phyloP scores from a whole-genome alignment of 2,888 invertebrate genomes.

The Globia sparganii region DNA sequence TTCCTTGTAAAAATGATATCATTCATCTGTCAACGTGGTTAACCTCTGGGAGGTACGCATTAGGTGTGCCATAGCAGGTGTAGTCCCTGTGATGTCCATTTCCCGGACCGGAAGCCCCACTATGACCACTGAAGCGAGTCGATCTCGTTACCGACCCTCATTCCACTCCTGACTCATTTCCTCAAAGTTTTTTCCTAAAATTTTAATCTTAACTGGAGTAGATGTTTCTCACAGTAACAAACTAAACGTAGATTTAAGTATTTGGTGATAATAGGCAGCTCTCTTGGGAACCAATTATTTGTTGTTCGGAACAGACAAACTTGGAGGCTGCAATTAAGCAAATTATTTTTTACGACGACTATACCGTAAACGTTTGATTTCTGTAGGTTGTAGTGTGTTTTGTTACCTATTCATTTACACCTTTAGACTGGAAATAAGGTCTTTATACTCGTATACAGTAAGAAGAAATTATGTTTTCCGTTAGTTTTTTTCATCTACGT shows the following conservation, averaged over 20 bases:
- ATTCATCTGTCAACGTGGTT: constrained; percentile 21
- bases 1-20: constrained; percentile 26
- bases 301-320: constrained; percentile 47
- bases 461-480: not conserved
- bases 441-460: not conserved
- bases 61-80: constrained; percentile 74
- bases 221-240: constrained; percentile 79
- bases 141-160: constrained; percentile 81
- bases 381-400: constrained; percentile 14
- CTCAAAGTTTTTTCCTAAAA: constrained; percentile 75
- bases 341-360: constrained; percentile 61
- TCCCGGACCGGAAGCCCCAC: constrained; percentile 81
- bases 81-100: constrained; percentile 66
- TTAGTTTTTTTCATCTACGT: not conserved
- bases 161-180: constrained; percentile 85
- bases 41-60: constrained; percentile 36
- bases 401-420: constrained; percentile 28
- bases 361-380: constrained; percentile 48
- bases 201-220: constrained; percentile 77
- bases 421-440: not conserved
- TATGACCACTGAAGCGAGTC: constrained; percentile 81
- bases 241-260: constrained; percentile 66
- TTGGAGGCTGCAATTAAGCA: constrained; percentile 63
- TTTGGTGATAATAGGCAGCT: constrained; percentile 66
- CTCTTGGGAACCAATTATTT: constrained; percentile 68